Evolutionary conservation across 2,113 vertebrate genomes (phyloP).

Genomic region (Hypanus sabinus): DNA sequence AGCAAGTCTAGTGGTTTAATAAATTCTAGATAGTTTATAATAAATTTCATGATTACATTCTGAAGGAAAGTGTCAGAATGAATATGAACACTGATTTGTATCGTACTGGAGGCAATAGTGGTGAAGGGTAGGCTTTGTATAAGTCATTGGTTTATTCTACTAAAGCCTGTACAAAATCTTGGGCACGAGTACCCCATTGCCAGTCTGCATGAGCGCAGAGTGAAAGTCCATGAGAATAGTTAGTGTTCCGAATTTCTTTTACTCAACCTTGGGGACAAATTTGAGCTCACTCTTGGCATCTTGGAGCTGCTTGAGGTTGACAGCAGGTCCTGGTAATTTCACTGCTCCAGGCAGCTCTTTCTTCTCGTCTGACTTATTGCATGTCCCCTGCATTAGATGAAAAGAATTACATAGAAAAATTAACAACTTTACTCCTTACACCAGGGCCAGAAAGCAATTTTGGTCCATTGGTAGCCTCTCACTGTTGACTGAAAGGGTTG

Average conservation of each 20-base stretch:
- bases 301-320: conserved; percentile 90
- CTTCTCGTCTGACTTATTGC: conserved; percentile 64
- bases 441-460: not conserved
- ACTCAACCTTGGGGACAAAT: conserved; percentile 66
- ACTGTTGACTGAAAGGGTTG: not conserved
- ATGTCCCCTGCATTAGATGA: conserved; percentile 39
- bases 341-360: conserved; percentile 78
- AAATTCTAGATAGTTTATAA: not conserved
- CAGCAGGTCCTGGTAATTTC: conserved; percentile 80
- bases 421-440: not conserved
- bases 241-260: conserved; percentile 49
- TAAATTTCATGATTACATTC: conserved; percentile 11
- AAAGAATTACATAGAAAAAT: not conserved
- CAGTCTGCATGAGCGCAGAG: not conserved
- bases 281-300: conserved; percentile 88
- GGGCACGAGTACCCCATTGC: not conserved
- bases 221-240: not conserved
- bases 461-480: not conserved
- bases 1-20: conserved; percentile 6
- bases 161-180: conserved; percentile 10
- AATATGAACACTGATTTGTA: not conserved
- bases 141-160: not conserved
- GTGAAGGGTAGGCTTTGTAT: not conserved
- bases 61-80: not conserved
- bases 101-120: not conserved